Evolutionary conservation across 2,113 vertebrate species (phyloP), one percentile per base, ranked within the genome.

Genomic region (Clarias magur): DNA sequence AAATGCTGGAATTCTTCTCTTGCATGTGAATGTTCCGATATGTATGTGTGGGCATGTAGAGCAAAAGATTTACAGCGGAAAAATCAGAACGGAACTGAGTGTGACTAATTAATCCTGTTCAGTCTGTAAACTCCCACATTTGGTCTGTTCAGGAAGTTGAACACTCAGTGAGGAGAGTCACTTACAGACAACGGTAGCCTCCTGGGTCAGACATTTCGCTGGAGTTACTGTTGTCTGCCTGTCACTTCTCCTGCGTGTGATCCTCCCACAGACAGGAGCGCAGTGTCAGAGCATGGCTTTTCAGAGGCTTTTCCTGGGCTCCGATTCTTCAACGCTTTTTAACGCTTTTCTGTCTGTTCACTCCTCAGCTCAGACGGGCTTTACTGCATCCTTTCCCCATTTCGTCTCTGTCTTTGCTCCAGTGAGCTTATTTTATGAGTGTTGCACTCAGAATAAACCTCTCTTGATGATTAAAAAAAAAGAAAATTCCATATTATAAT

Each of bases 211-310:
- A 89, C 75, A 78, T 90, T 84, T 88, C 89, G 83, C 76, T 88
- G 87, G 93, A 91, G 93, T 93, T 92, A 92, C 91, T 86, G 19
- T 93, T 81, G 91, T 93, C 93, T 94, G 94, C 91, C 92, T 92
- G 90, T 91, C 85, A 91, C 92, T 94, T 87, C 88, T 92, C 92
- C 78, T 15, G 83, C 87, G 86, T 88, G 86, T 65, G 82, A 57
- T 65, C 63, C 59, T 86, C 67, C 88, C 89, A 88, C 88, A 17
- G 89, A 91, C 88, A 68, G 21, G 88, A 85, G 88, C 23, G 3
- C 75, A 8, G 25, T 65, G 86, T 91, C 75, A 89, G 81, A 86
- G 76, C 89, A 82, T 25, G 60, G 90, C 90, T 62, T 62, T 23
- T 42, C 57, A 91, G 91, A 67, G 73, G 60, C 67, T 38, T 92